Percentiles rank a stretch among this genome's conserved stretches.
Evolutionary conservation across 1,140 invertebrate genomes (phyloP).

Genomic region (Drosophila ogumai): DNA sequence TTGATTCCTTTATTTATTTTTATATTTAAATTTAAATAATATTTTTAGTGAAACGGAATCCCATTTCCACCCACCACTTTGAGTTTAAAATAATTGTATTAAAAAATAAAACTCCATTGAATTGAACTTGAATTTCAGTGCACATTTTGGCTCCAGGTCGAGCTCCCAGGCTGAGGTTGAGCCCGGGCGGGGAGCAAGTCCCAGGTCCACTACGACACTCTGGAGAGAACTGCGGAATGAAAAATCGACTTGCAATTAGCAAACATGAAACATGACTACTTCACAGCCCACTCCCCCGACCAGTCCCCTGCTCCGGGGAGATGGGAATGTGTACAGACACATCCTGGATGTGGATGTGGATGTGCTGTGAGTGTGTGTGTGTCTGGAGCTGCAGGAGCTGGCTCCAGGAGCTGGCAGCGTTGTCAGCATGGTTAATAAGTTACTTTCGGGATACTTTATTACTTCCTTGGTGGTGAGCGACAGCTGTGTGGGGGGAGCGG

Average conservation of each 20-base stretch:
- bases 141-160: slow-evolving; percentile 8
- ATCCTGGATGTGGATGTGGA: slow-evolving; percentile 11
- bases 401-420: slow-evolving; percentile 66
- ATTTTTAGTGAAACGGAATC: no score
- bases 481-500: slow-evolving; percentile 25
- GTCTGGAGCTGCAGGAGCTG: slow-evolving; percentile 51
- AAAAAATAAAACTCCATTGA: background rate
- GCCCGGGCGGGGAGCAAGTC: background rate
- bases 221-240: slow-evolving; percentile 81
- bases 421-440: slow-evolving; percentile 83
- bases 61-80: no score
- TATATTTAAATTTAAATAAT: no score
- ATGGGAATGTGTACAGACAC: slow-evolving; percentile 24
- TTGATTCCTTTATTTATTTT: no score
- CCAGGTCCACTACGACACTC: slow-evolving; percentile 49
- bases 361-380: slow-evolving; percentile 19
- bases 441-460: slow-evolving; percentile 83
- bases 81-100: no score
- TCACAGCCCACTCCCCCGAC: background rate
- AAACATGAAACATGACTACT: slow-evolving; percentile 73
- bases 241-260: slow-evolving; percentile 84
- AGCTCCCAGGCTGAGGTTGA: background rate
- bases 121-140: background rate
- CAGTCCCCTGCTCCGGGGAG: background rate
- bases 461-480: slow-evolving; percentile 75